Evolutionary conservation across 2,797 vertebrate genomes (phyloP).

Genomic region (Caiman crocodilus): DNA sequence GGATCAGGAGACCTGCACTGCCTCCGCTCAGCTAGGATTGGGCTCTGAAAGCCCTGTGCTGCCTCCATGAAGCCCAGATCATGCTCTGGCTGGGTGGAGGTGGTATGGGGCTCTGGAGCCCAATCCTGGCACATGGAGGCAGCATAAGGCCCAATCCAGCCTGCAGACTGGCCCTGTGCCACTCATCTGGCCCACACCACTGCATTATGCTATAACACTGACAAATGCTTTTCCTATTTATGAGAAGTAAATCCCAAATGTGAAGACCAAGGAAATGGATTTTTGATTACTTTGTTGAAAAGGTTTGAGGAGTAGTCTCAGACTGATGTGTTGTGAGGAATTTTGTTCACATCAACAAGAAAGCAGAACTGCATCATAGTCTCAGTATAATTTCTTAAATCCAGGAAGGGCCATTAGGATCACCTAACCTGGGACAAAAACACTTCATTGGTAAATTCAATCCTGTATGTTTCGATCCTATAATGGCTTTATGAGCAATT

Average conservation of each 20-base stretch:
- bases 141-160: no score
- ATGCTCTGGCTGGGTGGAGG: no score
- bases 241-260: background rate
- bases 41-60: no score
- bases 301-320: background rate
- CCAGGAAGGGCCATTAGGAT: background rate
- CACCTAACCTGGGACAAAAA: background rate
- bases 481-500: background rate
- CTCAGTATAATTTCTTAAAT: background rate
- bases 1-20: no score
- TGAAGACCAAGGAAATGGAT: background rate
- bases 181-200: background rate
- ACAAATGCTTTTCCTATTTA: background rate
- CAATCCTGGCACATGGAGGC: no score
- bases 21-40: no score
- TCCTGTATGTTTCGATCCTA: background rate
- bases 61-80: no score
- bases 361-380: background rate
- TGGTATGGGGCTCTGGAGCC: no score
- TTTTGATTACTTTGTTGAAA: background rate
- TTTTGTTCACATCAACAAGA: background rate
- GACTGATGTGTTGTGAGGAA: fast-evolving
- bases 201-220: background rate
- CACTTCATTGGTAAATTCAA: background rate
- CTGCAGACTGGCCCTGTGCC: no score